Percentiles rank a stretch among this genome's conserved stretches.
Evolutionary conservation across 1,140 invertebrate species (phyloP).

Genomic region (Ladona fulva): DNA sequence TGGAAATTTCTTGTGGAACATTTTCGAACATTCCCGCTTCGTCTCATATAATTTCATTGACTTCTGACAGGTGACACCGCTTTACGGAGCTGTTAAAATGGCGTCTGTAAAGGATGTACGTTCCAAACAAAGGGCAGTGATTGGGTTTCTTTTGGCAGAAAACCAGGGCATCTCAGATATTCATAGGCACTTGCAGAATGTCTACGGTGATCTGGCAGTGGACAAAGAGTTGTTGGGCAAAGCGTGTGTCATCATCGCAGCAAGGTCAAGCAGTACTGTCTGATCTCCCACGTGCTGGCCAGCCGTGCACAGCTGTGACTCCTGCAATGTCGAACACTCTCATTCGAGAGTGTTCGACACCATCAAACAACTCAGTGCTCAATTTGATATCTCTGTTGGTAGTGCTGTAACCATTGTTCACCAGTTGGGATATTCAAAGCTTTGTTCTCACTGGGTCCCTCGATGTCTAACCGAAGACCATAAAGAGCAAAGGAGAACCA

Average conservation of each 20-base stretch:
- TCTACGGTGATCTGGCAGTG: slow-evolving; percentile 16
- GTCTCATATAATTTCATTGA: background rate
- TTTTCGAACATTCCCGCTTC: background rate
- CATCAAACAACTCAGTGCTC: too few species aligned
- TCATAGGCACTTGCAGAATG: slow-evolving; percentile 11
- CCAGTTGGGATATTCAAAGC: too few species aligned
- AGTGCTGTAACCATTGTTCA: too few species aligned
- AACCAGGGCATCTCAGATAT: background rate
- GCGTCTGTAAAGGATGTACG: slow-evolving; percentile 5
- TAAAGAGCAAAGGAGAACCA: too few species aligned
- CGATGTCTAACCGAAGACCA: too few species aligned
- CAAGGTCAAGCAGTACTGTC: slow-evolving; percentile 2
- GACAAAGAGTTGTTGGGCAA: slow-evolving; percentile 14
- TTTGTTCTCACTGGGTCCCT: too few species aligned
- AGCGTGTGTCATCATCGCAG: background rate
- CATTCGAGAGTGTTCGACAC: too few species aligned
- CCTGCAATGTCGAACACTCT: slow-evolving; percentile 15
- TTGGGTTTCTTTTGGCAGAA: slow-evolving; percentile 17
- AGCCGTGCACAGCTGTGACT: slow-evolving; percentile 11
- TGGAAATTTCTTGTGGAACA: too few species aligned
- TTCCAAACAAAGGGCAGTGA: too few species aligned
- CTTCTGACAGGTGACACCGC: background rate
- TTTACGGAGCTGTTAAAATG: slow-evolving; percentile 11
- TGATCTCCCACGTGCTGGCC: background rate
- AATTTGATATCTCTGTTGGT: too few species aligned